phyloP scores from a whole-genome alignment of 2,888 invertebrate species.

The Lathronympha strigana region DNA sequence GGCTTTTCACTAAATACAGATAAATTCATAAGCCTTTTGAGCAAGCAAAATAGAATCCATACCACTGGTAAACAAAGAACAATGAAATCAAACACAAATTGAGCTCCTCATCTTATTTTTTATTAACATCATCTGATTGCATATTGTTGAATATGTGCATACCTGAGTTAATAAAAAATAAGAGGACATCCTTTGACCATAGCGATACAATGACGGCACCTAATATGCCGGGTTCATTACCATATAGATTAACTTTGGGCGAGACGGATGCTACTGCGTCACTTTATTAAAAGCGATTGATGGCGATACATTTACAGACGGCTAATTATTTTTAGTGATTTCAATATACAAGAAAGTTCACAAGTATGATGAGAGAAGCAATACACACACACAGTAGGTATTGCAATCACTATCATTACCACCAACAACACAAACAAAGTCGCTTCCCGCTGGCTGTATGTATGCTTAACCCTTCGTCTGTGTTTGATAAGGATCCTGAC shows the following conservation, averaged over 20 bases:
- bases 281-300: slow-evolving; percentile 10
- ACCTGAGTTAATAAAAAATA: slow-evolving; percentile 31
- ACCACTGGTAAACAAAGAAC: background rate
- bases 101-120: no score
- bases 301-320: background rate
- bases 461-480: no score
- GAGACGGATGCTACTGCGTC: slow-evolving; percentile 24
- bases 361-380: background rate
- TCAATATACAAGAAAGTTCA: no score
- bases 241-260: slow-evolving; percentile 48
- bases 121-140: slow-evolving; percentile 11
- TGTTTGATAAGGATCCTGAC: no score
- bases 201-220: slow-evolving; percentile 24
- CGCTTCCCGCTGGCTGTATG: no score
- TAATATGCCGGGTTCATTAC: slow-evolving; percentile 47
- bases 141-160: slow-evolving; percentile 36
- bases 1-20: no score
- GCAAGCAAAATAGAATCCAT: no score
- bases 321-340: background rate
- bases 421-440: no score
- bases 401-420: no score
- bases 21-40: no score
- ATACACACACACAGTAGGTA: no score
- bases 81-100: background rate
- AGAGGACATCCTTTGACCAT: slow-evolving; percentile 24